Evolutionary conservation across 2,888 invertebrate genomes (phyloP), one percentile per base, ranked within the genome.

Genomic region (Bombylius discolor): DNA sequence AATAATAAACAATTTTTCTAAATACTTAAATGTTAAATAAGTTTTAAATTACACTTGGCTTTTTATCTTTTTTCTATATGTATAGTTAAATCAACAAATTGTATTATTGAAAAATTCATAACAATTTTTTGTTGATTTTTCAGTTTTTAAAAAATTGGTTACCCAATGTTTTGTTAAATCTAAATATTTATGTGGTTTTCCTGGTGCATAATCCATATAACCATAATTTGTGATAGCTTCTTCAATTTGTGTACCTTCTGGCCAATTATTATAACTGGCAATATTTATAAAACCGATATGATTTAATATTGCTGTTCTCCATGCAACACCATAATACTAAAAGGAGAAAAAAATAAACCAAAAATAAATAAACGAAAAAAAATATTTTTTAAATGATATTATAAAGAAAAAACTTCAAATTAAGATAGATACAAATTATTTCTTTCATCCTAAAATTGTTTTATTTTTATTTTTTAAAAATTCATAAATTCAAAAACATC

Each of bases 221-320:
- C 71, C 71, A 23, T 67, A 66, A 52, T 69, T 66, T 4, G 72
- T 67, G 39, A 68, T 63, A 4, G 70, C 84, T 47, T 83, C 81
- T 68, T 86, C 86, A 55, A 86, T 84, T 71, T 86, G 85, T 11
- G 84, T 84, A 6, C 86, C 86, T 69, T 85, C 84, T 62, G 82
- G 82, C 85, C 85, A 86, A 66, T 85, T 84, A 67, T 86, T 86
- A 66, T 84, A 86, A 56, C 84, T 84, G 47, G 84, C 84, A 56
- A 86, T 79, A 11, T 81, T 80, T 14, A 87, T 72, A 53, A 81
- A 76, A 54, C 75, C 73, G 11, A 81, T 77, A 32, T 77, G 76
- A 49, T 78, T 75, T 8, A 76, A 72, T 12, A 84, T 68, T 2
- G 83, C 84, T 44, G 77, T 78, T 52, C 78, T 72, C 79, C 83